phyloP scores from a whole-genome alignment of 1,140 invertebrate genomes.

The Zaprionus capensis region DNA sequence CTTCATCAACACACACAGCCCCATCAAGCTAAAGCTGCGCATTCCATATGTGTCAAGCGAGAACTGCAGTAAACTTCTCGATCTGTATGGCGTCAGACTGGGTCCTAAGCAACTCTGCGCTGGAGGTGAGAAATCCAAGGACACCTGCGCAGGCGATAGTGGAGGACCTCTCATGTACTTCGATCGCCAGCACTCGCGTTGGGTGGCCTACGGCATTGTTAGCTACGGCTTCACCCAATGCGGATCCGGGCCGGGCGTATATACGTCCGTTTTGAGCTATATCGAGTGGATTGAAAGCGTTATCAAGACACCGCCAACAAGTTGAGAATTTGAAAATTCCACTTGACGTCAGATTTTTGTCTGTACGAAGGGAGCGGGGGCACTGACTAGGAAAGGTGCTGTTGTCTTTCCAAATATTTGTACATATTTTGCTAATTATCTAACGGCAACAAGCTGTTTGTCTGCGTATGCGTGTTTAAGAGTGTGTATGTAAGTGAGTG shows the following conservation, averaged over 20 bases:
- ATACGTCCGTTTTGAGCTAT: slow-evolving; percentile 85
- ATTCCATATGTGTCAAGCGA: slow-evolving; percentile 74
- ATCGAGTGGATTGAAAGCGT: slow-evolving; percentile 84
- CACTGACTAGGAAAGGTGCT: slow-evolving; percentile 20
- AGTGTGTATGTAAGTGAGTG: slow-evolving; percentile 24
- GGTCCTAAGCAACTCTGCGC: slow-evolving; percentile 88
- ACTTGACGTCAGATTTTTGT: slow-evolving; percentile 64
- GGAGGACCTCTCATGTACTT: slow-evolving; percentile 86
- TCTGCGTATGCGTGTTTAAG: slow-evolving; percentile 40
- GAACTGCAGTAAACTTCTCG: slow-evolving; percentile 73
- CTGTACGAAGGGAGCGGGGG: background rate
- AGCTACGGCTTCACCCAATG: slow-evolving; percentile 87
- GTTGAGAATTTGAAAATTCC: slow-evolving; percentile 18
- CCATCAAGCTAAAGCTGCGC: slow-evolving; percentile 79
- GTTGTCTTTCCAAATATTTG: slow-evolving; percentile 64
- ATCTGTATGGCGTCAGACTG: slow-evolving; percentile 83
- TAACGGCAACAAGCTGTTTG: slow-evolving; percentile 63
- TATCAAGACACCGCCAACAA: slow-evolving; percentile 30
- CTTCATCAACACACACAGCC: slow-evolving; percentile 78
- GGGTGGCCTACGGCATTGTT: slow-evolving; percentile 85
- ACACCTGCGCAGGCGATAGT: slow-evolving; percentile 88
- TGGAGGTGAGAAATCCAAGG: slow-evolving; percentile 87
- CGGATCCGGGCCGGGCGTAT: slow-evolving; percentile 86
- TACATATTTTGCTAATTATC: slow-evolving; percentile 81
- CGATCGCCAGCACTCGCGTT: slow-evolving; percentile 75